These are phyloP conservation scores for Cecidostiba fungosa DNA, from an alignment of 2,888 invertebrate genomes.

Conservation along the genomic window DNA sequence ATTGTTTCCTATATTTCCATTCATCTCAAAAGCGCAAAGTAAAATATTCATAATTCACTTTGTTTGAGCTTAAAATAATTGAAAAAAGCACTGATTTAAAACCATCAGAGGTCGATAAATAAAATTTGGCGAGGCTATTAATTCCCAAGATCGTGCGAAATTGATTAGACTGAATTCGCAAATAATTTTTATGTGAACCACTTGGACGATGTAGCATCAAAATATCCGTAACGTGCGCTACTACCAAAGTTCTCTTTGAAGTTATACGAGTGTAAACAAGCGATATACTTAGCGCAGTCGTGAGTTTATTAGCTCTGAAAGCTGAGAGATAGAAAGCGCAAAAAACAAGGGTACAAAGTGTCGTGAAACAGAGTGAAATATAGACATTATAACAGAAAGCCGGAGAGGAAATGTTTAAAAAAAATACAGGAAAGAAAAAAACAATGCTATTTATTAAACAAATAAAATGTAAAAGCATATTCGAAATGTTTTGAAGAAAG, in stretches of 20 bases:
- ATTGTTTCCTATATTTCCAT: too few relatives aligned
- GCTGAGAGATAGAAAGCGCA: slow-evolving; percentile 45
- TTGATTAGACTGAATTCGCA: slow-evolving; percentile 44
- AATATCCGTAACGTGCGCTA: slow-evolving; percentile 48
- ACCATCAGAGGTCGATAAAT: slow-evolving; percentile 20
- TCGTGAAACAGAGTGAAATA: slow-evolving; percentile 22
- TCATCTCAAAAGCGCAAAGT: too few relatives aligned
- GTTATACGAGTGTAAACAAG: slow-evolving; percentile 77
- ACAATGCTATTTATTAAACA: not conserved
- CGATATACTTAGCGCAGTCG: slow-evolving; percentile 71
- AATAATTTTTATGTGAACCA: slow-evolving; percentile 50
- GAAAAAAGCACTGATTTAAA: not conserved
- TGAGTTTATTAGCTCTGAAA: slow-evolving; percentile 34
- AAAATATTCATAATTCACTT: not conserved
- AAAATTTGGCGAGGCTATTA: slow-evolving; percentile 17
- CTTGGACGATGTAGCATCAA: slow-evolving; percentile 52
- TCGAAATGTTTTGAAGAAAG: too few relatives aligned
- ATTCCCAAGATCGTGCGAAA: not conserved
- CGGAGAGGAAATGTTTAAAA: not conserved
- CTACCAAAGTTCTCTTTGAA: slow-evolving; percentile 68
- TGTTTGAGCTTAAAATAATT: not conserved
- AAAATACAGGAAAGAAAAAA: not conserved
- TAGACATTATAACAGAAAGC: not conserved
- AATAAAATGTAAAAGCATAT: too few relatives aligned
- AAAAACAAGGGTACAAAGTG: slow-evolving; percentile 54